phyloP scores from a whole-genome alignment of 2,113 vertebrate genomes.

The Ovis aries region ARS-UI_Ramb_v3.0 NC_056057.1:56537001-56537500 shows the following conservation, averaged over 20 bases:
- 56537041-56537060: slow-evolving; percentile 49
- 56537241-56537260: neutral
- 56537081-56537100: neutral
- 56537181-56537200: neutral
- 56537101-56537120: slow-evolving; percentile 43
- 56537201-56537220: neutral
- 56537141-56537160: neutral
- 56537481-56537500: no score
- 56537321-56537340: neutral
- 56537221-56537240: neutral
- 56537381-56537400: neutral
- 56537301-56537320: neutral
- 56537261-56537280: neutral
- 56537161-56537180: neutral
- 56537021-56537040: slow-evolving; percentile 32
- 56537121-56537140: neutral
- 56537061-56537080: slow-evolving; percentile 18
- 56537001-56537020: slow-evolving; percentile 14
- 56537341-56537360: neutral
- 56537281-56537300: neutral
- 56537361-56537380: neutral
- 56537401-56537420: neutral
- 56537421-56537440: neutral
- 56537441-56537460: neutral
- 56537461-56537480: neutral